These are phyloP conservation scores for Chionomys nivalis DNA, from an alignment of 2,113 vertebrate genomes.

Conservation along the genomic window DNA sequence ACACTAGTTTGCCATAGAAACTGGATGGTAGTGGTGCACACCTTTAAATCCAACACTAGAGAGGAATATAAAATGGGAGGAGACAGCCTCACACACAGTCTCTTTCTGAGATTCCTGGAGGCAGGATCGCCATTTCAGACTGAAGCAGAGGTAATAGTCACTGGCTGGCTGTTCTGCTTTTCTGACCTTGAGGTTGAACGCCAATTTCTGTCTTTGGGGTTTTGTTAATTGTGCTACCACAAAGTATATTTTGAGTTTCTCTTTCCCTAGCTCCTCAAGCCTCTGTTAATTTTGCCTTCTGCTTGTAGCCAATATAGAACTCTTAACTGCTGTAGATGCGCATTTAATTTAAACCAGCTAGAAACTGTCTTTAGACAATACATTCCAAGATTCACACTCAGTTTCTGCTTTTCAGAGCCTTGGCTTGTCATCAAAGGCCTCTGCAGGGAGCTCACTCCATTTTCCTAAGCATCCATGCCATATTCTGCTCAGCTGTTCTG, in stretches of 20 bases:
- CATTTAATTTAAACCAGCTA: constrained; percentile 19
- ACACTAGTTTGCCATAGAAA: no score
- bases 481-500: constrained; percentile 2
- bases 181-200: no score
- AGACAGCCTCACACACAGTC: no score
- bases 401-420: not conserved
- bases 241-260: not conserved
- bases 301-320: not conserved
- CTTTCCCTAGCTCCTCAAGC: not conserved
- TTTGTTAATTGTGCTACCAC: no score
- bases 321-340: not conserved
- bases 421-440: constrained; percentile 5
- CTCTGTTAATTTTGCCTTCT: not conserved
- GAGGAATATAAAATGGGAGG: no score
- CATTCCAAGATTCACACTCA: not conserved
- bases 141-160: no score
- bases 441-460: not conserved
- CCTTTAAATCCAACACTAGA: no score
- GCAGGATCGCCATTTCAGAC: no score
- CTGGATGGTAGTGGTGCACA: no score
- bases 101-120: no score
- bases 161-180: no score
- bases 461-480: not conserved
- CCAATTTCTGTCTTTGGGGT: no score
- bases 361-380: constrained; percentile 28